phyloP scores from a whole-genome alignment of 2,113 vertebrate genomes.

The Heterotilapia buettikoferi region DNA sequence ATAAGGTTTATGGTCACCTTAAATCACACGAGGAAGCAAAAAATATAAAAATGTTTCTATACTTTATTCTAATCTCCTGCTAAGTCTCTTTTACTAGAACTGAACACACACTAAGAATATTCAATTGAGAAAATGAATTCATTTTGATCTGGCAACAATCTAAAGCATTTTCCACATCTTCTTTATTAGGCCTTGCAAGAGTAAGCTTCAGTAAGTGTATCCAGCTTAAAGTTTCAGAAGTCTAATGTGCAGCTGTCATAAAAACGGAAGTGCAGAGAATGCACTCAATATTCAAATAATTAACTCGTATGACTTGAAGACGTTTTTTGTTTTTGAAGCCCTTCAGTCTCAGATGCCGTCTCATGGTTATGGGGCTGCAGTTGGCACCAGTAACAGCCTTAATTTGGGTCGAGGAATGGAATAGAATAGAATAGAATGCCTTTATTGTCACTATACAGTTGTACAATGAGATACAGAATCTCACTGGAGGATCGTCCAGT shows the following conservation, averaged over 20 bases:
- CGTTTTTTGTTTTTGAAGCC: background rate
- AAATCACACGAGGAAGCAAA: background rate
- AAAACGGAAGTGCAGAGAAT: background rate
- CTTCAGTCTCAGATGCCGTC: background rate
- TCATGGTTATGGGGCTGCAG: background rate
- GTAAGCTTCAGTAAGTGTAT: background rate
- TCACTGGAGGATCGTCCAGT: background rate
- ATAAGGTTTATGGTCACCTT: background rate
- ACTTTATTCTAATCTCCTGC: background rate
- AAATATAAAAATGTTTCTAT: background rate
- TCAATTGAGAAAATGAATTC: background rate
- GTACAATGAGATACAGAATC: background rate
- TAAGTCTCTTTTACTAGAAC: background rate
- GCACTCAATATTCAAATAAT: background rate
- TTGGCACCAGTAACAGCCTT: background rate
- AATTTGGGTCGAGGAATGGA: background rate
- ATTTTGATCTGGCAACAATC: background rate
- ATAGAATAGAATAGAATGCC: background rate
- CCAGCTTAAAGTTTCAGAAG: background rate
- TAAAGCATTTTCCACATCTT: background rate
- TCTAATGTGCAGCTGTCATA: background rate
- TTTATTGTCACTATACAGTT: background rate
- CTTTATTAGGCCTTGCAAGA: background rate
- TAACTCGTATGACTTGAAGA: accelerated
- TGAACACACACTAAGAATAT: background rate